A percentile compares a stretch with the other conserved stretches of the same genome.
Evolutionary conservation across 2,888 invertebrate genomes (phyloP).

Genomic region (Sphecodes monilicornis): DNA sequence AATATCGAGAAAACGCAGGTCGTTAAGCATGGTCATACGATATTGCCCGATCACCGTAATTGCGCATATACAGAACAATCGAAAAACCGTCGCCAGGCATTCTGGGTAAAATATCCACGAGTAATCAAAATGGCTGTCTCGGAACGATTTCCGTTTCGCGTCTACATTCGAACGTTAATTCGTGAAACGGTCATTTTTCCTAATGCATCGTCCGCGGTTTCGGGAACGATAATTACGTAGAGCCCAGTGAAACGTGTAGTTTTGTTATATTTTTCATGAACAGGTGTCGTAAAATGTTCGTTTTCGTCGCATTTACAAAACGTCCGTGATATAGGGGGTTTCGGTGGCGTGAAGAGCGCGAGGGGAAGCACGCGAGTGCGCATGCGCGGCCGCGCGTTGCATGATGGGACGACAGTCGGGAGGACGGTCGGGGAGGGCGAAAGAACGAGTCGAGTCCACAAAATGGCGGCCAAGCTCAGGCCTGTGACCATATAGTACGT

Average conservation of each 20-base stretch:
- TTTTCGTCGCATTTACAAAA: slow-evolving; percentile 40
- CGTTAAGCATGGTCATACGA: neutral
- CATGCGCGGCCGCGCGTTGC: slow-evolving; percentile 77
- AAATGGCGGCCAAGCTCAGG: slow-evolving; percentile 83
- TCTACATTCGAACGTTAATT: slow-evolving; percentile 30
- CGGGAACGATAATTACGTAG: neutral
- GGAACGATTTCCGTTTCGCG: slow-evolving; percentile 66
- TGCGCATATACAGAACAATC: slow-evolving; percentile 64
- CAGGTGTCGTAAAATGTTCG: neutral
- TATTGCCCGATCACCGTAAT: slow-evolving; percentile 40
- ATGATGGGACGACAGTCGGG: slow-evolving; percentile 73
- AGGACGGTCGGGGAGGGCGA: slow-evolving; percentile 70
- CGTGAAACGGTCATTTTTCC: neutral
- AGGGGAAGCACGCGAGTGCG: slow-evolving; percentile 60
- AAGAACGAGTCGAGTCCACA: slow-evolving; percentile 81
- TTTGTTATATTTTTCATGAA: slow-evolving; percentile 9
- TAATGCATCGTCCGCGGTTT: neutral
- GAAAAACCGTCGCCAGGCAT: slow-evolving; percentile 69
- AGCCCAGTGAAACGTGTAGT: neutral
- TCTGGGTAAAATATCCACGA: slow-evolving; percentile 76
- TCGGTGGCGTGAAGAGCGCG: slow-evolving; percentile 1
- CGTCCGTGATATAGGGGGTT: slow-evolving; percentile 22
- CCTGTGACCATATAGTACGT: slow-evolving; percentile 82
- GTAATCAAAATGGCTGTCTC: slow-evolving; percentile 76
- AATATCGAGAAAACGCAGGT: neutral